Evolutionary conservation across 2,888 invertebrate genomes (phyloP), one percentile per base, ranked within the genome.

Genomic region (Cinara cedri): DNA sequence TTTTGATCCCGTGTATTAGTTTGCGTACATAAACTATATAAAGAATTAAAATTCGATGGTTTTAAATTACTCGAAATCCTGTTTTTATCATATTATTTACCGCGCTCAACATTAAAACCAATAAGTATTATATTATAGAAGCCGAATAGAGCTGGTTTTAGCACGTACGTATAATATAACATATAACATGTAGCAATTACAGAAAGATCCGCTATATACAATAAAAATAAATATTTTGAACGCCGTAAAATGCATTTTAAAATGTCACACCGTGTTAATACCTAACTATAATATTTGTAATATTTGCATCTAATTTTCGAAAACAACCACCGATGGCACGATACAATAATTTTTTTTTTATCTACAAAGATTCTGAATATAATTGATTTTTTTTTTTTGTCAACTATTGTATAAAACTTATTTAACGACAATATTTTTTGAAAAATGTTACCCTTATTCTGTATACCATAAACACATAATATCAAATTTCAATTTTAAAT

Each of bases 91-190:
- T 34, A 34, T 34, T 34, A 34, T 24, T 75, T 75, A 24, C 11
- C 63, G 21, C n/a, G 54, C 54, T n/a, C 42, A 44, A 54, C 74
- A 65, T 75, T 65, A 54, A 75, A 75, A 75, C 74, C 74, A 75
- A 75, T 75, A 65, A 75, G 34, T 34, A 34, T 34, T 34, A 34
- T 34, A 34, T 34, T 34, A 34, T 6, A 75, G 54, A 63, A 74
- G 34, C 63, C 21, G 49, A 74, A 75, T 65, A 42, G 54, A 75
- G 63, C 63, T 74, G 74, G 74, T 74, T 74, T 74, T 54, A 63
- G 42, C 63, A 24, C 72, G 51, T 65, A 54, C 4, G 51, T 34
- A 54, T 34, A 60, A 60, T 26, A 68, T 72, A 44, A 60, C 46
- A 72, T 42, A 60, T 60, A 19, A 42, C 49, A 24, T 66, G 14